Evolutionary conservation across 1,140 invertebrate species (phyloP), one percentile per base, ranked within the genome.

Genomic region (Bathynomus jamesi): DNA sequence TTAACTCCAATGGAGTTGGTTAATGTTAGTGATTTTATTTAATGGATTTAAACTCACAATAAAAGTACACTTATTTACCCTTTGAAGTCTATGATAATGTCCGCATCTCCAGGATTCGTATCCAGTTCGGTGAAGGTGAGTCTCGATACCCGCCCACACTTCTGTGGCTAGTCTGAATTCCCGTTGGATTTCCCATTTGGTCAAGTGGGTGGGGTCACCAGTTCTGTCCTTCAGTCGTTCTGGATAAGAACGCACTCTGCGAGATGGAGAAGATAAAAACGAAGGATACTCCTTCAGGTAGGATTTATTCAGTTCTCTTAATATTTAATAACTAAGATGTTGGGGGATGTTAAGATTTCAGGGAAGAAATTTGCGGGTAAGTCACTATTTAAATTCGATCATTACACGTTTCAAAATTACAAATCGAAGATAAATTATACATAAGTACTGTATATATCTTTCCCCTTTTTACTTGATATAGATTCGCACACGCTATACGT

Each of bases 11-110:
- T n/a, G n/a, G n/a, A n/a, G n/a, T n/a, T n/a, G n/a, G n/a, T n/a
- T n/a, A n/a, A n/a, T n/a, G n/a, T n/a, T n/a, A n/a, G n/a, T n/a
- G n/a, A n/a, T n/a, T n/a, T n/a, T n/a, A n/a, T n/a, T n/a, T n/a
- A n/a, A n/a, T n/a, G n/a, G n/a, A n/a, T n/a, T n/a, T n/a, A n/a
- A n/a, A n/a, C n/a, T n/a, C n/a, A n/a, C n/a, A n/a, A n/a, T n/a
- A n/a, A n/a, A n/a, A n/a, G n/a, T n/a, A n/a, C n/a, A n/a, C n/a
- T n/a, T n/a, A n/a, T n/a, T 88, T 82, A 93, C 90, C 87, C 88
- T 80, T 90, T 87, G 80, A 95, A 94, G 40, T 87, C 88, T 29
- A 94, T 87, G 73, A 91, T 84, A 73, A 95, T 94, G 79, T 95
- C 92, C 17, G 91, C 92, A 61, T 87, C 84, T 73, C 90, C 87